Evolutionary conservation across 2,888 invertebrate genomes (phyloP), one percentile per base, ranked within the genome.

Genomic region (Campoplex capitator): DNA sequence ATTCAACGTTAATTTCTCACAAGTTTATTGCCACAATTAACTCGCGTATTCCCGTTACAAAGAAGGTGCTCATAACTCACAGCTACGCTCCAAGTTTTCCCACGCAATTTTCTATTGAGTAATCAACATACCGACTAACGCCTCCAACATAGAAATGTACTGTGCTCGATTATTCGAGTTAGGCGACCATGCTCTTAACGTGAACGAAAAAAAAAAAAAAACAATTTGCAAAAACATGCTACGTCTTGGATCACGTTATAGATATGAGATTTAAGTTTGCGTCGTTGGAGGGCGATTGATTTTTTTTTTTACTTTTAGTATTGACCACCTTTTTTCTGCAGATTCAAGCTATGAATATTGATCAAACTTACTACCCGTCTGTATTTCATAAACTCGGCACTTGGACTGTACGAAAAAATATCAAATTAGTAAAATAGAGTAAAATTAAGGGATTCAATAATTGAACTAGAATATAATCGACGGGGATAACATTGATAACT

Each of bases 61-160:
- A 74, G 56, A 68, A 83, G 83, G n/a, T 32, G 45, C 83, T 38
- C 65, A 18, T 56, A 48, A 58, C 67, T 62, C 73, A 48, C 45
- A 38, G 42, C 35, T 38, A 23, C 54, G n/a, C 54, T 67, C 51
- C 81, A 45, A 68, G 48, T 70, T 84, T 86, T 86, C 86, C 86
- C 86, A 86, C 86, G 86, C 86, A 74, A 28, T 45, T 42, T 42
- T 16, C 77, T 54, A 86, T 86, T 84, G 86, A 81, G 84, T 74
- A 86, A 86, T 86, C 80, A 78, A 81, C 86, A 84, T 84, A 86
- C 81, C 86, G 77, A 78, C 35, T 48, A 48, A 86, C 84, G 86
- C 86, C 86, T 84, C 45, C 86, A 70, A 77, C 35, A 67, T 74
- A 68, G 54, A 81, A 86, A 77, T 82, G 65, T 67, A 62, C 54